phyloP scores from a whole-genome alignment of 2,888 invertebrate genomes.

The Capitulum mitella region DNA sequence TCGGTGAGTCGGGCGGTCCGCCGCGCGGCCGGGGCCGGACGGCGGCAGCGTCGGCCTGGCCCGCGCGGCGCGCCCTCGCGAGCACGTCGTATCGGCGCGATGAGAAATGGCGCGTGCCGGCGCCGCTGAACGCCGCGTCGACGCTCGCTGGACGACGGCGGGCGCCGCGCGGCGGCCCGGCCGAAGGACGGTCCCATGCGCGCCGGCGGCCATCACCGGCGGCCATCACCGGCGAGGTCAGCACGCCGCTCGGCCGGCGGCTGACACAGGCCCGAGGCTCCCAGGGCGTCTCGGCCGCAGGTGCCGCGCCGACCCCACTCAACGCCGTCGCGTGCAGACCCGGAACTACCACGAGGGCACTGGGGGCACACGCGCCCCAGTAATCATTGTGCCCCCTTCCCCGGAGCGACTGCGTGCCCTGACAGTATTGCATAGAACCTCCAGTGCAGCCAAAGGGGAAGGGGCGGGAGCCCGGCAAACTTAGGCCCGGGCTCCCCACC shows the following conservation, averaged over 20 bases:
- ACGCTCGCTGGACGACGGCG: background rate
- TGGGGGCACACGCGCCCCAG: background rate
- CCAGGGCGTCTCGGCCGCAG: background rate
- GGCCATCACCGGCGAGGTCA: background rate
- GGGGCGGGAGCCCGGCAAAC: too few species aligned
- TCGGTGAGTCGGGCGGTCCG: too few species aligned
- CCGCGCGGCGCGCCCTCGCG: background rate
- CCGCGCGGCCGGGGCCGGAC: too few species aligned
- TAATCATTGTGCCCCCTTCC: too few species aligned
- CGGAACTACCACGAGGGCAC: background rate
- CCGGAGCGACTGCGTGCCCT: too few species aligned
- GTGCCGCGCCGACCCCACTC: background rate
- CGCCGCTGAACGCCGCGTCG: too few species aligned
- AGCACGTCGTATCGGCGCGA: background rate
- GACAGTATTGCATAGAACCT: too few species aligned
- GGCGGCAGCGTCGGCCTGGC: background rate
- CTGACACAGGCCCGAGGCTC: background rate
- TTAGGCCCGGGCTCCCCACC: too few species aligned
- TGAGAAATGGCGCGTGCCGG: background rate
- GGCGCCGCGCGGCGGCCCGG: background rate
- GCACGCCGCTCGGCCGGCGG: background rate
- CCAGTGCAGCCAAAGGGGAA: too few species aligned
- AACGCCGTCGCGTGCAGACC: background rate
- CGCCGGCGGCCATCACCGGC: background rate
- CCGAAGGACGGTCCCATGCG: background rate